A percentile compares a stretch with the other conserved stretches of the same genome.
These are phyloP conservation scores for Eptesicus fuscus DNA, from an alignment of 2,113 vertebrate species.

Conservation along the genomic window DNA sequence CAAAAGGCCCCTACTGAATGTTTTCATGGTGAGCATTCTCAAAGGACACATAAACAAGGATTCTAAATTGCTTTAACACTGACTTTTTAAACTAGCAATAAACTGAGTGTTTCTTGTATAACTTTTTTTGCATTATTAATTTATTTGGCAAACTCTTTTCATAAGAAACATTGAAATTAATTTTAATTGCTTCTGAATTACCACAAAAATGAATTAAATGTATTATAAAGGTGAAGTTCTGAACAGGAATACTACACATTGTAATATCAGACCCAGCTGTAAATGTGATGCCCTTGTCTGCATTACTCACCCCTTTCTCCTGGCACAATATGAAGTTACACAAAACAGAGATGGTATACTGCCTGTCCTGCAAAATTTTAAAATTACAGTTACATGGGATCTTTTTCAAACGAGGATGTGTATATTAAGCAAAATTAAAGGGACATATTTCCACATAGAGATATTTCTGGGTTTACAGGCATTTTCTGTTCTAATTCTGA, in stretches of 20 bases:
- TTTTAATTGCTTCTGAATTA: neutral
- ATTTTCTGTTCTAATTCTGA: neutral
- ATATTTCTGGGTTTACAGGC: neutral
- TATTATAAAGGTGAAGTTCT: neutral
- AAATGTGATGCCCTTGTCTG: neutral
- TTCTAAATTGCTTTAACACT: neutral
- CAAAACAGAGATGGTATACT: neutral
- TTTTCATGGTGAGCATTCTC: neutral
- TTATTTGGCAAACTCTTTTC: neutral
- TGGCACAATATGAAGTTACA: neutral
- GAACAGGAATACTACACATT: neutral
- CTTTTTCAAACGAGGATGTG: neutral
- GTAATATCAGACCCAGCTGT: neutral
- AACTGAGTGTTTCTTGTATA: neutral
- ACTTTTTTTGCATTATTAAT: neutral
- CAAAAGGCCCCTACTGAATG: neutral
- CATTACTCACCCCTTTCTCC: neutral
- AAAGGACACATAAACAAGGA: neutral
- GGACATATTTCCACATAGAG: neutral
- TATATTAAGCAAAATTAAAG: slow-evolving; percentile 5
- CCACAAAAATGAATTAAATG: neutral
- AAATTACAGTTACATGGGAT: neutral
- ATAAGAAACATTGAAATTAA: neutral
- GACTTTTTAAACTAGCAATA: neutral
- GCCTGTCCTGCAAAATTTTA: neutral